Base-by-base conservation (phyloP, 2,888 invertebrate species). In the Drosophila kanekoi region DNA sequence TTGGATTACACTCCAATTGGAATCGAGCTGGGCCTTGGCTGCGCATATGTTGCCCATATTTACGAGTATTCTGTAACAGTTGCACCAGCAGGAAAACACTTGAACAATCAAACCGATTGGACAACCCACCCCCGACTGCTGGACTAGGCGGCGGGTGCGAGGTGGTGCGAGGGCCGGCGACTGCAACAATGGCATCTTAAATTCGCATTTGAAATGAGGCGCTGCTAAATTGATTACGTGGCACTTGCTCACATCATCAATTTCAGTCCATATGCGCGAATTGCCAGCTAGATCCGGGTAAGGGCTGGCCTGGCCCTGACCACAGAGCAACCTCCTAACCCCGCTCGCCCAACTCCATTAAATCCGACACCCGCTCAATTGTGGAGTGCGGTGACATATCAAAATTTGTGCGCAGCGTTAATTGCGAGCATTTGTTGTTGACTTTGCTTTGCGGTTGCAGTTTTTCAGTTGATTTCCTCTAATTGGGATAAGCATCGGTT, bases 201-300 rank as follows among this genome's bases (percentile, higher is more conserved):
- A 87, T 89, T 85, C 87, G 81, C 87, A 87, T 85, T 87, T 63
- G 69, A 77, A 86, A 79, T 78, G 78, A 83, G 71, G 67, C 72
- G 47, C 63, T 58, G 79, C 61, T 84, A 89, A 85, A 89, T 89
- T 85, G 87, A 85, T 85, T 85, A 87, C 79, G 87, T 86, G 77
- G 71, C 89, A 85, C 89, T 84, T 87, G 84, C 72, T 86, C 78
- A 76, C 84, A 79, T 89, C 84, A 89, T 88, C 89, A 88, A 81
- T 85, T 87, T 87, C 63, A 59, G 81, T 83, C 81, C 84, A 85
- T 85, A 85, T 85, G 84, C 77, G 81, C 84, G 37, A 51, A 76
- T 49, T 49, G 62, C 63, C 77, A 65, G 52, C 62, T 60, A 59
- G 69, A 72, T 64, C 65, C 65, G 57, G 66, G 40, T 48, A 60